phyloP scores from a whole-genome alignment of 1,140 invertebrate genomes.

The Trinorchestia longiramus region DNA sequence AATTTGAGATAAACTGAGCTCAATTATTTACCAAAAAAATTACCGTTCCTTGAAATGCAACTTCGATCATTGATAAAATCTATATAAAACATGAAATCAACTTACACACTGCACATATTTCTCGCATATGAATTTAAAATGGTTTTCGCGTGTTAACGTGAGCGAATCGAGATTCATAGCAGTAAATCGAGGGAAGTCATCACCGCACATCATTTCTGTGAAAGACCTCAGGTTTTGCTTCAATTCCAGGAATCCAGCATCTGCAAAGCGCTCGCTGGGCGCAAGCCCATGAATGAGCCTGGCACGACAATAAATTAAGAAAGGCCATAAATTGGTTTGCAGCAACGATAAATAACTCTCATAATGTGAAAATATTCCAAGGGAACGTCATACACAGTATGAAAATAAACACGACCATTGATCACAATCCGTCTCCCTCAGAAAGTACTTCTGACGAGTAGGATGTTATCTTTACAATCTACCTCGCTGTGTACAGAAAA shows the following conservation, averaged over 20 bases:
- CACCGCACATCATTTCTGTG: background rate
- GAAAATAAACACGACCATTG: conserved; percentile 10
- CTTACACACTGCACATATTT: background rate
- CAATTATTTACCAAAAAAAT: background rate
- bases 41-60: background rate
- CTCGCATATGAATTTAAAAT: background rate
- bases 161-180: background rate
- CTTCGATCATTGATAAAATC: background rate
- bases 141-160: background rate
- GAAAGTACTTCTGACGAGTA: background rate
- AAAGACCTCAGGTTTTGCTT: background rate
- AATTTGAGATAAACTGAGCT: too few relatives aligned
- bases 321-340: conserved; percentile 20
- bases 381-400: background rate
- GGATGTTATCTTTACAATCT: background rate
- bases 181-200: background rate
- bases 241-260: background rate
- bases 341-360: conserved; percentile 39
- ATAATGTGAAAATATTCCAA: conserved; percentile 36
- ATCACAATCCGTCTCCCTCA: conserved; percentile 11
- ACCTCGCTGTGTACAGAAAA: background rate
- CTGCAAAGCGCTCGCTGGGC: background rate
- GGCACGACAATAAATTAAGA: conserved; percentile 51
- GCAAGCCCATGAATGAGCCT: conserved; percentile 18
- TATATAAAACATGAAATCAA: background rate